These are phyloP conservation scores for Thelaira solivaga DNA, from an alignment of 2,888 invertebrate species.

Conservation along the genomic window DNA sequence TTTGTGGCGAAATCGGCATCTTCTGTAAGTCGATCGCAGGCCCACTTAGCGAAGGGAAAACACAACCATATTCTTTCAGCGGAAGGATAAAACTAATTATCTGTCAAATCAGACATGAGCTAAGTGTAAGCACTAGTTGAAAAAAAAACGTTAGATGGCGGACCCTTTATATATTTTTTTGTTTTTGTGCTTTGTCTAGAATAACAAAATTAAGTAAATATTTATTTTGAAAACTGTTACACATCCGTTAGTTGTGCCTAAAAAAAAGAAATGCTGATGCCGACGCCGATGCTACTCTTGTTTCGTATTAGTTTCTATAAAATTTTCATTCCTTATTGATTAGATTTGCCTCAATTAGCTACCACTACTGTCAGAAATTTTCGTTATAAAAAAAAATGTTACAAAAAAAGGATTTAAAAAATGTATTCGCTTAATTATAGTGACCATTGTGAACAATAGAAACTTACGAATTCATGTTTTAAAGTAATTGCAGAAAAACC, in stretches of 20 bases:
- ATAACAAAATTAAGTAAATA: slow-evolving; percentile 43
- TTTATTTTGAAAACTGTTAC: slow-evolving; percentile 33
- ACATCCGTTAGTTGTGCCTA: slow-evolving; percentile 29
- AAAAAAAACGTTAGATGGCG: too few relatives aligned
- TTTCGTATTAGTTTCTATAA: slow-evolving; percentile 1
- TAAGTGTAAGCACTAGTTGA: too few relatives aligned
- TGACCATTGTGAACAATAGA: neutral
- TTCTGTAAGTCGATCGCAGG: too few relatives aligned
- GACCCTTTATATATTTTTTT: too few relatives aligned
- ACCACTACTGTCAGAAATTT: slow-evolving; percentile 11
- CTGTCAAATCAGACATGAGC: too few relatives aligned
- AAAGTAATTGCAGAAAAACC: neutral
- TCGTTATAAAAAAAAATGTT: neutral
- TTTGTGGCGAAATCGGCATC: too few relatives aligned
- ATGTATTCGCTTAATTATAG: neutral
- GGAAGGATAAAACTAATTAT: too few relatives aligned
- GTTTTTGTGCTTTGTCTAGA: slow-evolving; percentile 21
- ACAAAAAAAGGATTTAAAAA: neutral
- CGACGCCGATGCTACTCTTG: slow-evolving; percentile 14
- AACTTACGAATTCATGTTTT: neutral
- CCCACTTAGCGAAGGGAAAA: too few relatives aligned
- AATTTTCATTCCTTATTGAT: slow-evolving; percentile 16
- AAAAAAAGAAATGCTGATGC: slow-evolving; percentile 33
- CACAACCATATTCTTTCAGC: too few relatives aligned
- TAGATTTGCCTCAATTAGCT: slow-evolving; percentile 5